These are phyloP conservation scores for Plagodis pulveraria DNA, from an alignment of 2,888 invertebrate genomes.

Conservation along the genomic window DNA sequence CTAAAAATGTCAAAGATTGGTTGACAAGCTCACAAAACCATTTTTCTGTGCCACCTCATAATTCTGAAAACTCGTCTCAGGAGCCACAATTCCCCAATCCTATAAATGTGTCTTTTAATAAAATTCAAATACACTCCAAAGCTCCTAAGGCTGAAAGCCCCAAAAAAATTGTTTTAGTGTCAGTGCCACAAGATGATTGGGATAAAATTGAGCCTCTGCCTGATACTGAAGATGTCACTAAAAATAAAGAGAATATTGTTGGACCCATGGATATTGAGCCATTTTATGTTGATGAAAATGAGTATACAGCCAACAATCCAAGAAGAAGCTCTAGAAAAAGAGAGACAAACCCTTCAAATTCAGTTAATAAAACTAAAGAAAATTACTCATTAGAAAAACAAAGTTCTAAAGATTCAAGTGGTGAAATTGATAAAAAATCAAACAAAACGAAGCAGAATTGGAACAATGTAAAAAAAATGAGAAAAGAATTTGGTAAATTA, in stretches of 20 bases:
- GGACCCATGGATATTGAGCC: conserved; percentile 65
- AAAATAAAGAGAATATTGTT: conserved; percentile 55
- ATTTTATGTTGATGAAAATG: conserved; percentile 55
- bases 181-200: conserved; percentile 70
- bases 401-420: conserved; percentile 51
- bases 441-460: conserved; percentile 64
- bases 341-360: conserved; percentile 47
- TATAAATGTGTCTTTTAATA: conserved; percentile 54
- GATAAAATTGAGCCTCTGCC: conserved; percentile 73
- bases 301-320: conserved; percentile 61
- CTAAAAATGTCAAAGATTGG: conserved; percentile 72
- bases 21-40: conserved; percentile 71
- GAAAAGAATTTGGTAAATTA: conserved; percentile 74
- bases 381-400: conserved; percentile 45
- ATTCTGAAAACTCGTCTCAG: conserved; percentile 55
- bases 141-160: conserved; percentile 49
- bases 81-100: conserved; percentile 41
- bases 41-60: conserved; percentile 63
- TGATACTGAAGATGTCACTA: conserved; percentile 51
- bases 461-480: conserved; percentile 77
- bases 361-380: conserved; percentile 29
- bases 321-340: conserved; percentile 71
- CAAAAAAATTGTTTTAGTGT: conserved; percentile 50
- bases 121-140: conserved; percentile 60
- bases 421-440: conserved; percentile 54